Conservation (phyloP, 2,113 vertebrate genomes). For the Ceyx cyanopectus region DNA sequence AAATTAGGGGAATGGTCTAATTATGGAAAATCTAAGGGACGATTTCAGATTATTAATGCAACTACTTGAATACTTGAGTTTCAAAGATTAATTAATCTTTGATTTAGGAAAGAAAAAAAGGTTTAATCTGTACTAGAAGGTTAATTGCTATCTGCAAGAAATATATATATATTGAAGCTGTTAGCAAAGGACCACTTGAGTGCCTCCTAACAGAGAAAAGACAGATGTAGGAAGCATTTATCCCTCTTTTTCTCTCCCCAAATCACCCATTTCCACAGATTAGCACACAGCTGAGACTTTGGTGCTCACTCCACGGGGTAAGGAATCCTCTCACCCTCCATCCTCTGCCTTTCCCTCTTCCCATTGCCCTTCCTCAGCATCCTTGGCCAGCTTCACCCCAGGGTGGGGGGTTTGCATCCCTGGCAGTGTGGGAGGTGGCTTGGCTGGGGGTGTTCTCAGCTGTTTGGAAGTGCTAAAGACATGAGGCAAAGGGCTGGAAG, state of each 20-base stretch:
- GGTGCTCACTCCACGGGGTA: fast-evolving
- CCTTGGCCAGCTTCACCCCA: neutral
- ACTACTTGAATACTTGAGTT: conserved; percentile 12
- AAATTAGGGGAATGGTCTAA: conserved; percentile 61
- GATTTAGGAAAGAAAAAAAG: neutral
- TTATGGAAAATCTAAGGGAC: conserved; percentile 56
- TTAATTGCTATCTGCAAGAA: conserved; percentile 61
- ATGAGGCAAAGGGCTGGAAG: neutral
- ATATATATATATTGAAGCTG: conserved; percentile 34
- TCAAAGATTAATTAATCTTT: conserved; percentile 63
- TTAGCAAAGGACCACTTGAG: conserved; percentile 48
- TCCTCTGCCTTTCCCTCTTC: neutral
- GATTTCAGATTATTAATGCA: conserved; percentile 64
- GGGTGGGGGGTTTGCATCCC: too few relatives aligned
- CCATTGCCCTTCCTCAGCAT: neutral
- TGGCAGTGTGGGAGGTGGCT: too few relatives aligned
- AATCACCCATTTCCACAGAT: neutral
- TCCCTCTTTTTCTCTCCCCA: neutral
- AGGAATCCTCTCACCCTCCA: fast-evolving
- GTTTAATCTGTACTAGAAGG: conserved; percentile 60
- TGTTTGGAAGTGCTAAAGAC: neutral
- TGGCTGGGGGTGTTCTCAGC: neutral
- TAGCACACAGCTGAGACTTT: neutral
- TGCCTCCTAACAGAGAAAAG: conserved; percentile 46
- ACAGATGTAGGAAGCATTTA: neutral